Evolutionary conservation across 1,140 invertebrate genomes (phyloP), one percentile per base, ranked within the genome.

Genomic region (Heliconius melpomene): DNA sequence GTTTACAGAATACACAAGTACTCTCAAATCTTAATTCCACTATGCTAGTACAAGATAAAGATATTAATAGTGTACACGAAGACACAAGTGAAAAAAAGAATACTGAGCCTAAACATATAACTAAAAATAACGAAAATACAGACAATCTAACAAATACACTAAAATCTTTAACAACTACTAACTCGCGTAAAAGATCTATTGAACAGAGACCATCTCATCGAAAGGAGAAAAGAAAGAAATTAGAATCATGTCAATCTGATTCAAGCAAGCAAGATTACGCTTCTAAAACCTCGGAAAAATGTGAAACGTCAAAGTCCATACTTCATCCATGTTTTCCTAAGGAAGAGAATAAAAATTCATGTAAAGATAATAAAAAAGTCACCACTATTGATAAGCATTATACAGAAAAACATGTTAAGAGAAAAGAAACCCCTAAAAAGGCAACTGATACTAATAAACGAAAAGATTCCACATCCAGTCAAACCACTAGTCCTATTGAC

Each of bases 211-310:
- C 91, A 71, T 92, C 89, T 38, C 91, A 94, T 87, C 89, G 92
- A 72, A 94, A 94, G 87, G 93, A 94, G 88, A 94, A 94, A 84
- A 87, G 91, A 23, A 94, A 93, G 83, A 94, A 94, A 93, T 84
- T 85, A 78, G 85, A 91, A 73, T 79, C 77, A 8, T 57, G 36
- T 85, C 32, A 72, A 74, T 36, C 79, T 60, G 86, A 91, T n/a
- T 18, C 83, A 23, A 83, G 77, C 46, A 89, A 88, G 79, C 82
- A 87, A 60, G 85, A 87, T 60, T 88, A 78, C 79, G 79, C 81
- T 79, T 83, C 77, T 79, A 93, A 89, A 78, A 54, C 80, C 36
- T 73, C 75, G 66, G 88, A 91, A 52, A 87, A 88, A 85, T 83
- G 80, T 77, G 82, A 86, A 72, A 57, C 72, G 2, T 29, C 80